A percentile compares a stretch with the other conserved stretches of the same genome.
Conservation (phyloP, 2,888 invertebrate species). For the Hesperia comma region DNA sequence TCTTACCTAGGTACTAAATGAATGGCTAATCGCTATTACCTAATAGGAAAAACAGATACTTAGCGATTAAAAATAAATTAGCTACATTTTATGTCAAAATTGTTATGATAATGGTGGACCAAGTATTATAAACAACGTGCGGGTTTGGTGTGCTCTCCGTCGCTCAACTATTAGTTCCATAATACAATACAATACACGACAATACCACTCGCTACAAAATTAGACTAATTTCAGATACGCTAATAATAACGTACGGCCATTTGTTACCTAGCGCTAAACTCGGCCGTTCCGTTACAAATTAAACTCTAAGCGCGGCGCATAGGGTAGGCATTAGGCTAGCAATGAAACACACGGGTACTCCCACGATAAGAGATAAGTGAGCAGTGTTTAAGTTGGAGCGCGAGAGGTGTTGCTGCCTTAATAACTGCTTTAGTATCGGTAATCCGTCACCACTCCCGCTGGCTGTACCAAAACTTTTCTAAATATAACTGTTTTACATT, state of each 20-base stretch:
- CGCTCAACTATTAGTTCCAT: conserved; percentile 10
- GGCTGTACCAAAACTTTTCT: not conserved
- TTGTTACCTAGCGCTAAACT: conserved; percentile 27
- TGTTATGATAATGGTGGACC: too few species aligned
- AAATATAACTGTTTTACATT: too few species aligned
- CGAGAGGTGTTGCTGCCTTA: conserved; percentile 23
- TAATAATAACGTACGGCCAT: conserved; percentile 38
- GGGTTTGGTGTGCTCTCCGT: not conserved
- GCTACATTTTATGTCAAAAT: too few species aligned
- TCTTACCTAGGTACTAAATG: too few species aligned
- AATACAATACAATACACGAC: conserved; percentile 14
- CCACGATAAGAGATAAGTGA: conserved; percentile 37
- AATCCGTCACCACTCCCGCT: conserved; percentile 1
- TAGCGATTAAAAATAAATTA: too few species aligned
- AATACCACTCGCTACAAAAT: conserved; percentile 32
- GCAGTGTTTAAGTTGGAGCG: conserved; percentile 29
- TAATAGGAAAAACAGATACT: too few species aligned
- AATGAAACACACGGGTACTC: conserved; percentile 16
- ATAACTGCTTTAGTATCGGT: conserved; percentile 13
- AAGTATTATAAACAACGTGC: not conserved
- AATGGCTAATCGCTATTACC: too few species aligned
- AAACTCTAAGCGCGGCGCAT: not conserved
- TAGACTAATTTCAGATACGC: conserved; percentile 38
- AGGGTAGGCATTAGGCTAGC: not conserved
- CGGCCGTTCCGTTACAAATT: not conserved